phyloP scores from a whole-genome alignment of 2,888 invertebrate species.

The Ceratothoa steindachneri region DNA sequence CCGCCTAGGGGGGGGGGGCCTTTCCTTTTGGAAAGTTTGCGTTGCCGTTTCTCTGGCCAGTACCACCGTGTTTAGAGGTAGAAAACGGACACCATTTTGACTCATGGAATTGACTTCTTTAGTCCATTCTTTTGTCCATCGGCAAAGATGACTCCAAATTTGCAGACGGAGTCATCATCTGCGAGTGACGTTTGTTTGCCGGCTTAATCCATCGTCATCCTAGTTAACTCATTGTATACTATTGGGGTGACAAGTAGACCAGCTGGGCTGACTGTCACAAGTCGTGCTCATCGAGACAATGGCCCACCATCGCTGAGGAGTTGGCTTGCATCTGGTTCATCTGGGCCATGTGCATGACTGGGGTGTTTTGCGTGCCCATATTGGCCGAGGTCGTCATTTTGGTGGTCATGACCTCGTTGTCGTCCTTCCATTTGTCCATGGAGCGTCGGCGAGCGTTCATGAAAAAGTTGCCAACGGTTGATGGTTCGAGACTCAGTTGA shows the following conservation, averaged over 20 bases:
- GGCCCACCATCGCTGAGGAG: constrained; percentile 37
- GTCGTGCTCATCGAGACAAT: constrained; percentile 44
- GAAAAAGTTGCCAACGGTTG: constrained; percentile 98
- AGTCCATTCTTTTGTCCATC: neutral
- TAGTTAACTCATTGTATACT: constrained; percentile 8
- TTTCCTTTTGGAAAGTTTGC: too few species aligned
- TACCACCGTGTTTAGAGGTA: neutral
- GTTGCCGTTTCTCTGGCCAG: too few species aligned
- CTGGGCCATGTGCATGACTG: constrained; percentile 42
- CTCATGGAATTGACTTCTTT: too few species aligned
- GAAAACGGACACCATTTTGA: neutral
- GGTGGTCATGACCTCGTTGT: constrained; percentile 57
- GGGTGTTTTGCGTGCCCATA: constrained; percentile 19
- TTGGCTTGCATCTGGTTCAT: constrained; percentile 39
- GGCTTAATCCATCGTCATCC: neutral
- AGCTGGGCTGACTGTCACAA: constrained; percentile 47
- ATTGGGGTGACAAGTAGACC: constrained; percentile 45
- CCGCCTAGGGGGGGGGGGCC: neutral
- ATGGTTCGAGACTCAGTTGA: constrained; percentile 92
- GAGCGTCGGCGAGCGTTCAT: constrained; percentile 96
- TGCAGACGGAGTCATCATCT: neutral
- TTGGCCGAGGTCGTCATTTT: constrained; percentile 21
- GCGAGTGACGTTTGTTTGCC: too few species aligned
- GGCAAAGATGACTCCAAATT: too few species aligned
- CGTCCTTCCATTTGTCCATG: constrained; percentile 93